Evolutionary conservation across 2,888 invertebrate species (phyloP).

Genomic region (Eupelmus urozonus): DNA sequence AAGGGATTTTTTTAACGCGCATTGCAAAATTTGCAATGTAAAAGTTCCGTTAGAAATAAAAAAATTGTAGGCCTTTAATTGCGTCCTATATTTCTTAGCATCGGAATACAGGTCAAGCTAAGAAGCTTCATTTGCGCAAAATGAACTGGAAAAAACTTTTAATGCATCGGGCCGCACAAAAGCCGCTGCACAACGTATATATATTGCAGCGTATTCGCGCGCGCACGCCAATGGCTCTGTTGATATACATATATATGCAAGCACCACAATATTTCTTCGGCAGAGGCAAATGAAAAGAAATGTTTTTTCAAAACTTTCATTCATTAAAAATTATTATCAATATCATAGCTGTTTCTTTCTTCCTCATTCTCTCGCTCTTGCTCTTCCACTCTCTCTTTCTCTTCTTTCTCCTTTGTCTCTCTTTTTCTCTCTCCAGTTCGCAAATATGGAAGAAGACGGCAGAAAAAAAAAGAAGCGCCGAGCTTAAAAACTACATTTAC

Average conservation of each 20-base stretch:
- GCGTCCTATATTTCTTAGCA: background rate
- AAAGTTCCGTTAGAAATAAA: no score
- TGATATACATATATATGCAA: background rate
- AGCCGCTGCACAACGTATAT: background rate
- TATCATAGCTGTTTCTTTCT: background rate
- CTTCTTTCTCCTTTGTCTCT: background rate
- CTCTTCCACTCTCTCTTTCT: no score
- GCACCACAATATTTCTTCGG: background rate
- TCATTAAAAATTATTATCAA: slow-evolving; percentile 35
- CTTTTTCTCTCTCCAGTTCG: background rate
- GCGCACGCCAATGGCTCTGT: no score
- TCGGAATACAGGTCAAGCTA: background rate
- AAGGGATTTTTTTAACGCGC: no score
- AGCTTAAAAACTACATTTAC: slow-evolving; percentile 26
- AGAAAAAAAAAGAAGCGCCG: background rate
- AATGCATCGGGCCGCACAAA: slow-evolving; percentile 7
- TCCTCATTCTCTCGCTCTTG: background rate
- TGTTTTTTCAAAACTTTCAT: slow-evolving; percentile 28
- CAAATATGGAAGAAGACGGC: background rate
- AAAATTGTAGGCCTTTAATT: slow-evolving; percentile 5
- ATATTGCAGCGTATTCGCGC: background rate
- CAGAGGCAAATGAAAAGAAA: background rate
- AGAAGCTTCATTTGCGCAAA: slow-evolving; percentile 33
- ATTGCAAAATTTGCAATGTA: no score
- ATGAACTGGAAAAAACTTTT: slow-evolving; percentile 25